Conservation (phyloP, 2,888 invertebrate species). For the Macroteleia sp. region DNA sequence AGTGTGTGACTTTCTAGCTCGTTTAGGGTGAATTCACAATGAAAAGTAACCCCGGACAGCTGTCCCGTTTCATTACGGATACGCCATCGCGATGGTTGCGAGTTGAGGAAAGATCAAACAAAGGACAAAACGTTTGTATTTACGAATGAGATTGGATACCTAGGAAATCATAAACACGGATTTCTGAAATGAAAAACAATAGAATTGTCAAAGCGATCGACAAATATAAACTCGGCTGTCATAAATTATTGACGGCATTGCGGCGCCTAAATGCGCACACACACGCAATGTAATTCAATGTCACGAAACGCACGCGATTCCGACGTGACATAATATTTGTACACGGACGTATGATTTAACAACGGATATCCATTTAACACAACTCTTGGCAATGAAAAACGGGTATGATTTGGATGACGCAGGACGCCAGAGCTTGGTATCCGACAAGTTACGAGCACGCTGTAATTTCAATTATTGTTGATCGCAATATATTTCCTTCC, state of each 20-base stretch:
- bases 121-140: neutral
- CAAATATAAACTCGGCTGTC: too few relatives aligned
- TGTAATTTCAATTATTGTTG: too few relatives aligned
- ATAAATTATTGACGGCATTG: too few relatives aligned
- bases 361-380: slow-evolving; percentile 55
- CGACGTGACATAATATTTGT: slow-evolving; percentile 65
- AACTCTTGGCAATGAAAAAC: slow-evolving; percentile 40
- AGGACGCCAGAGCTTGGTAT: too few relatives aligned
- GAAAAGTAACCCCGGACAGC: slow-evolving; percentile 66
- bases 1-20: slow-evolving; percentile 76
- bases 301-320: slow-evolving; percentile 60
- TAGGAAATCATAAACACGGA: too few relatives aligned
- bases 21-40: slow-evolving; percentile 78
- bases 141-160: neutral
- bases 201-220: too few relatives aligned
- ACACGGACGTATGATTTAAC: slow-evolving; percentile 48
- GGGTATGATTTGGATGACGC: slow-evolving; percentile 40
- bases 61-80: slow-evolving; percentile 55
- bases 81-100: slow-evolving; percentile 28
- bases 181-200: too few relatives aligned
- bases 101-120: slow-evolving; percentile 13
- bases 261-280: slow-evolving; percentile 68
- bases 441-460: too few relatives aligned
- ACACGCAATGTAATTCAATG: slow-evolving; percentile 68
- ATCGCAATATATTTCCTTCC: too few relatives aligned